phyloP scores from a whole-genome alignment of 1,140 invertebrate species.

The Paracyclopina nana region DNA sequence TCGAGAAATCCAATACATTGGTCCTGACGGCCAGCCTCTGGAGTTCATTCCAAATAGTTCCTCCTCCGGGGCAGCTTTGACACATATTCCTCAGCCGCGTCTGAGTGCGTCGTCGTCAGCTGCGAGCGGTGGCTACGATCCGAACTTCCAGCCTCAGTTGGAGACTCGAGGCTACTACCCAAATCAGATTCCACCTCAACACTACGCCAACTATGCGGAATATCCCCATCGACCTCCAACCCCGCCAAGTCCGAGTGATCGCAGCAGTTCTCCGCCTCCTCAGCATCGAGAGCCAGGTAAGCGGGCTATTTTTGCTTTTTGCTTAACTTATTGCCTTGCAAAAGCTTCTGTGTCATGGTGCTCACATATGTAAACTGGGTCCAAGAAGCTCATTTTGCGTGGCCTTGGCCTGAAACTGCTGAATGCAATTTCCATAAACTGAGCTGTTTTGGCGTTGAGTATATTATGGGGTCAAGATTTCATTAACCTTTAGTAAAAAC shows the following conservation, averaged over 20 bases:
- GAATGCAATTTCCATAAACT: too few species aligned
- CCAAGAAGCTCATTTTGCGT: too few species aligned
- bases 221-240: slow-evolving; percentile 10
- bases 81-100: neutral
- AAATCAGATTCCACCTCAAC: neutral
- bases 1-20: slow-evolving; percentile 41
- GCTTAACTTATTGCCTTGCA: neutral
- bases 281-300: slow-evolving; percentile 8
- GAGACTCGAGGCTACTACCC: neutral
- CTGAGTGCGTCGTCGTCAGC: neutral
- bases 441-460: too few species aligned
- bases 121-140: neutral
- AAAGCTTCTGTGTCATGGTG: too few species aligned
- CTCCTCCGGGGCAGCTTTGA: neutral
- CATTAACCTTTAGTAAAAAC: too few species aligned
- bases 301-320: neutral
- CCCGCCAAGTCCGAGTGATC: slow-evolving; percentile 2
- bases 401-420: neutral
- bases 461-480: too few species aligned
- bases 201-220: neutral
- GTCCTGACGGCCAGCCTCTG: slow-evolving; percentile 33
- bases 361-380: too few species aligned
- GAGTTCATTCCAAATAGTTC: neutral
- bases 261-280: slow-evolving; percentile 6
- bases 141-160: neutral